A percentile compares a stretch with the other conserved stretches of the same genome.
phyloP scores from a whole-genome alignment of 2,888 invertebrate genomes.

The Acronicta leporina region DNA sequence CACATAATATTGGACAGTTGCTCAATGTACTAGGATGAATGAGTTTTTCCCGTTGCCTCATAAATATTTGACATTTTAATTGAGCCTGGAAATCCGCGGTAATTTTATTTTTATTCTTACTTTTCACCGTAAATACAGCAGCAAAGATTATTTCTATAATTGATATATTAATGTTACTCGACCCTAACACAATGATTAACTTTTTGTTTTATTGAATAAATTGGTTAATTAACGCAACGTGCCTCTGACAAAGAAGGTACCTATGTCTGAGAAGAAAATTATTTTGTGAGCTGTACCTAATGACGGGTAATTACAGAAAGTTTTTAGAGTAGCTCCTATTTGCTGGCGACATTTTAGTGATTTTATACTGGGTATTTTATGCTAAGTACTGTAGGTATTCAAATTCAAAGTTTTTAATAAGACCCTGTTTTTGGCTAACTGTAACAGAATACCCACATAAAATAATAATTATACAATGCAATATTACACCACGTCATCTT shows the following conservation, averaged over 20 bases:
- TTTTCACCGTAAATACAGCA: background rate
- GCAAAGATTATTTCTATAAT: background rate
- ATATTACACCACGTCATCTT: background rate
- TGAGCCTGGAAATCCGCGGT: constrained; percentile 5
- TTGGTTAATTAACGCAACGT: constrained; percentile 31
- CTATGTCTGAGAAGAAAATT: constrained; percentile 31
- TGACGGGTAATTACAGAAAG: constrained; percentile 29
- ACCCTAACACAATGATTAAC: background rate
- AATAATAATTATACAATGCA: background rate
- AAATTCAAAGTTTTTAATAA: too few relatives aligned
- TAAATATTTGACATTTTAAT: constrained; percentile 12
- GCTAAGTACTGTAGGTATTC: too few relatives aligned
- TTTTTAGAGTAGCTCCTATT: constrained; percentile 37
- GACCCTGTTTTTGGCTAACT: too few relatives aligned
- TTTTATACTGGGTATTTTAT: constrained; percentile 11
- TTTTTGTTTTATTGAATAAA: constrained; percentile 31
- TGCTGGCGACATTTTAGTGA: constrained; percentile 26
- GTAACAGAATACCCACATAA: too few relatives aligned
- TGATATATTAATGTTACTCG: constrained; percentile 4
- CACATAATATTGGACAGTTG: constrained; percentile 25
- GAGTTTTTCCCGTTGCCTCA: constrained; percentile 14
- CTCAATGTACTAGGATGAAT: constrained; percentile 23
- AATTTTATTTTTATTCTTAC: constrained; percentile 2
- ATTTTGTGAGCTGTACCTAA: constrained; percentile 33
- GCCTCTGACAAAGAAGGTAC: constrained; percentile 15